These are phyloP conservation scores for Mus pahari DNA, from an alignment of 2,113 vertebrate genomes.

Conservation along the genomic window DNA sequence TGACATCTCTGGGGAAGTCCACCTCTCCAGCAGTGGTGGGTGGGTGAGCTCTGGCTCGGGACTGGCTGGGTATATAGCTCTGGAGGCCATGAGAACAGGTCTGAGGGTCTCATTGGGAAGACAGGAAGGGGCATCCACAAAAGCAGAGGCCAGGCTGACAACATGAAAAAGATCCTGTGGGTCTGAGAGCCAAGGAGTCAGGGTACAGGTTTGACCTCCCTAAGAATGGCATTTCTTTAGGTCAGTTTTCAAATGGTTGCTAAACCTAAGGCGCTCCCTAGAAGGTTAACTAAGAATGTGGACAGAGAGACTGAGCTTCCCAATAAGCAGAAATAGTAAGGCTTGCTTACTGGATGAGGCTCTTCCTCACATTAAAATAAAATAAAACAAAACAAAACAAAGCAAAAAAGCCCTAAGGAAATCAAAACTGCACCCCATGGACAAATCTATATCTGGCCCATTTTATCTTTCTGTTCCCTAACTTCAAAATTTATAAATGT, in stretches of 20 bases:
- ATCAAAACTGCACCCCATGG: background rate
- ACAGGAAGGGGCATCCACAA: background rate
- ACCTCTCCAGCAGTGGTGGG: background rate
- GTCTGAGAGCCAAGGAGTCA: background rate
- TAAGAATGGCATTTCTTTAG: background rate
- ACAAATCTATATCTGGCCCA: background rate
- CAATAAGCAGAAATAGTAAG: background rate
- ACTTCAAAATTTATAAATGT: constrained; percentile 40
- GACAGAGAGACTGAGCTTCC: background rate
- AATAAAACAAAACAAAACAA: no score
- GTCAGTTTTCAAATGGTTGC: background rate
- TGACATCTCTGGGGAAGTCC: background rate
- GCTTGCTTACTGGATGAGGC: background rate
- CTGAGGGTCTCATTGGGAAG: background rate
- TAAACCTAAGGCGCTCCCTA: background rate
- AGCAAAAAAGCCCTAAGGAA: background rate
- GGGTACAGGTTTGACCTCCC: background rate
- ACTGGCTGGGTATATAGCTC: background rate
- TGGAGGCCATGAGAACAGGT: background rate
- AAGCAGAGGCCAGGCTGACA: background rate
- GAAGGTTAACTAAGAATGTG: background rate
- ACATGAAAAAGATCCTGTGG: fast-evolving
- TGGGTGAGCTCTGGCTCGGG: background rate
- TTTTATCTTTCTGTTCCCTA: background rate
- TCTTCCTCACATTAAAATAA: background rate